Evolutionary conservation across 2,888 invertebrate genomes (phyloP).

Genomic region (Scaptomyza parva): DNA sequence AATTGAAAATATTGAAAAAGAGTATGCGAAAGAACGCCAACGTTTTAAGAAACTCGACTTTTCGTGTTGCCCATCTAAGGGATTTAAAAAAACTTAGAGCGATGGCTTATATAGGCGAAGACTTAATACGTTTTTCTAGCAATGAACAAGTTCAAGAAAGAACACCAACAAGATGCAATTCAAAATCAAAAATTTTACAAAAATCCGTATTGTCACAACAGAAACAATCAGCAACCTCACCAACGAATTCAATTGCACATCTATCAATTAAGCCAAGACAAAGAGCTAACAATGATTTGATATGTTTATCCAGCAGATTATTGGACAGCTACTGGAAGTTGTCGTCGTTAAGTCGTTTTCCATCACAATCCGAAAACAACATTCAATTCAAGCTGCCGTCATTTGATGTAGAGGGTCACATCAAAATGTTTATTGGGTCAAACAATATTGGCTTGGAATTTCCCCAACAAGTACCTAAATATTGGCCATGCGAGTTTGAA

Average conservation of each 20-base stretch:
- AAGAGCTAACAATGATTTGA: neutral
- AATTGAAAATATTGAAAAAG: neutral
- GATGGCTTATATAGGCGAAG: neutral
- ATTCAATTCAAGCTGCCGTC: neutral
- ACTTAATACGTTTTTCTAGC: neutral
- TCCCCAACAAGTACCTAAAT: conserved; percentile 1
- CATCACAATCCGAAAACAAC: neutral
- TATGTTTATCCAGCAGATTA: neutral
- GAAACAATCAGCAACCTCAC: neutral
- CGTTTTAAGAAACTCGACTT: neutral
- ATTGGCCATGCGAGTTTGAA: conserved; percentile 24
- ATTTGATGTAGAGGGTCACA: conserved; percentile 2
- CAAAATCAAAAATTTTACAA: neutral
- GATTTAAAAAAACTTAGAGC: neutral
- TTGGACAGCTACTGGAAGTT: neutral
- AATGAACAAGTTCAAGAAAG: neutral
- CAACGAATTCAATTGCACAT: neutral
- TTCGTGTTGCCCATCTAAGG: too few species aligned
- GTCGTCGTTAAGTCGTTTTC: neutral
- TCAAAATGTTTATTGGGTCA: neutral
- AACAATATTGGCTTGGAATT: conserved; percentile 8
- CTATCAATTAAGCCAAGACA: neutral
- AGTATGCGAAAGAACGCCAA: neutral
- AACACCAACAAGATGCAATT: neutral
- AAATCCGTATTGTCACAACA: neutral